phyloP scores from a whole-genome alignment of 2,888 invertebrate species.

The Pachydiplax longipennis region DNA sequence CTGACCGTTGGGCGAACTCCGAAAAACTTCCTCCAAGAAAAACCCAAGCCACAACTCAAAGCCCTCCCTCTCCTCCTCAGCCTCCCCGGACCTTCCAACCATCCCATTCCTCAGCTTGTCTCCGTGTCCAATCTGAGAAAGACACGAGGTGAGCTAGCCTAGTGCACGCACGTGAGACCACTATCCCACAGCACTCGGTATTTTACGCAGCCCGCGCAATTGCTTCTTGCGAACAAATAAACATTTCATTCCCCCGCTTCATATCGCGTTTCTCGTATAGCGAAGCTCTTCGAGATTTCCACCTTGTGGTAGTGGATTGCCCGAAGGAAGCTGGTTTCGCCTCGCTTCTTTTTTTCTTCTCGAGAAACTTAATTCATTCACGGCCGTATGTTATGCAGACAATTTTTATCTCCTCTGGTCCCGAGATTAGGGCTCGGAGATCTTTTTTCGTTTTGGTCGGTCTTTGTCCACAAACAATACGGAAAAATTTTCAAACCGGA shows the following conservation, averaged over 20 bases:
- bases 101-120: not conserved
- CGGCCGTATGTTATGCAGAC: not conserved
- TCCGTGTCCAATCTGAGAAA: not conserved
- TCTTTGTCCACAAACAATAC: not conserved
- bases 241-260: too few species aligned
- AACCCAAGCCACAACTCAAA: not conserved
- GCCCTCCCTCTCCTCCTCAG: not conserved
- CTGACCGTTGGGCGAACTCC: not conserved
- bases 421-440: not conserved
- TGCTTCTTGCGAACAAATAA: too few species aligned
- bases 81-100: not conserved
- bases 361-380: not conserved
- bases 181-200: too few species aligned
- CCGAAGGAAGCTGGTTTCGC: not conserved
- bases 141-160: not conserved
- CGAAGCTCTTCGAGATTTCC: too few species aligned
- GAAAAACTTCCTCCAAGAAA: not conserved
- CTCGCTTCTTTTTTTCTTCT: not conserved
- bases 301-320: not conserved
- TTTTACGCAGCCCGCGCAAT: too few species aligned
- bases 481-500: not conserved
- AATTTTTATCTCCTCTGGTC: not conserved
- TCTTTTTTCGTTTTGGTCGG: not conserved
- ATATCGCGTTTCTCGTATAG: too few species aligned
- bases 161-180: not conserved